A percentile compares a stretch with the other conserved stretches of the same genome.
Evolutionary conservation across 2,888 invertebrate genomes (phyloP).

Genomic region (Oxystoma pomonae): DNA sequence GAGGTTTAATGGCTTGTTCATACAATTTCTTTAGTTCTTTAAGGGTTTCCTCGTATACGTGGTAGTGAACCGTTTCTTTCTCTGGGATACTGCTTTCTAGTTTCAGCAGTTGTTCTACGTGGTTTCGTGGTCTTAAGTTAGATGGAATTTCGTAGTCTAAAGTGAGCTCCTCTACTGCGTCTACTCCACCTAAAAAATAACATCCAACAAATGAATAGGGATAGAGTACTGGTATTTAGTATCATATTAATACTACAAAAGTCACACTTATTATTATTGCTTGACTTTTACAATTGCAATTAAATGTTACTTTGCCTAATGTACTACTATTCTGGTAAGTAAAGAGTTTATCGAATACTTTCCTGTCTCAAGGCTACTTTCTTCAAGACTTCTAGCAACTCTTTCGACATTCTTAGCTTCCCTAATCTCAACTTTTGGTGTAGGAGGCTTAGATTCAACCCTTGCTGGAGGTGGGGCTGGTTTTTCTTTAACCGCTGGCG

Average conservation of each 20-base stretch:
- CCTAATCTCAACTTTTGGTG: constrained; percentile 10
- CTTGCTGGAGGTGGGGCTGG: constrained; percentile 8
- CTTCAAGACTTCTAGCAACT: constrained; percentile 3
- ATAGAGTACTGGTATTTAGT: too few species aligned
- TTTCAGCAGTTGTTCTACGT: constrained; percentile 75
- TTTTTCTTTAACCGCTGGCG: constrained; percentile 9
- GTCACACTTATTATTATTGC: too few species aligned
- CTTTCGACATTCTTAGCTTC: constrained; percentile 17
- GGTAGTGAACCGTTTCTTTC: constrained; percentile 65
- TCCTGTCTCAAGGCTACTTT: neutral
- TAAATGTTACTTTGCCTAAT: too few species aligned
- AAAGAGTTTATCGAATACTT: too few species aligned
- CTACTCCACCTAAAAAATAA: constrained; percentile 31
- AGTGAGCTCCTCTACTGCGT: constrained; percentile 53
- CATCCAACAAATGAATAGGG: too few species aligned
- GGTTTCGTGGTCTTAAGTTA: constrained; percentile 72
- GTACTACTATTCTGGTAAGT: too few species aligned
- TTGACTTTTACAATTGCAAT: too few species aligned
- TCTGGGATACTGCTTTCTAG: constrained; percentile 72
- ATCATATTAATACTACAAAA: too few species aligned
- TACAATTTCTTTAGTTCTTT: constrained; percentile 82
- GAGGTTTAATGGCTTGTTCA: constrained; percentile 82
- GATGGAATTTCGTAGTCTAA: constrained; percentile 72
- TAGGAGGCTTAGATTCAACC: constrained; percentile 5
- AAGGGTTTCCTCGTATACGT: constrained; percentile 72